Evolutionary conservation across 1,140 invertebrate species (phyloP).

Genomic region (Hyposmocoma kahamanoa): DNA sequence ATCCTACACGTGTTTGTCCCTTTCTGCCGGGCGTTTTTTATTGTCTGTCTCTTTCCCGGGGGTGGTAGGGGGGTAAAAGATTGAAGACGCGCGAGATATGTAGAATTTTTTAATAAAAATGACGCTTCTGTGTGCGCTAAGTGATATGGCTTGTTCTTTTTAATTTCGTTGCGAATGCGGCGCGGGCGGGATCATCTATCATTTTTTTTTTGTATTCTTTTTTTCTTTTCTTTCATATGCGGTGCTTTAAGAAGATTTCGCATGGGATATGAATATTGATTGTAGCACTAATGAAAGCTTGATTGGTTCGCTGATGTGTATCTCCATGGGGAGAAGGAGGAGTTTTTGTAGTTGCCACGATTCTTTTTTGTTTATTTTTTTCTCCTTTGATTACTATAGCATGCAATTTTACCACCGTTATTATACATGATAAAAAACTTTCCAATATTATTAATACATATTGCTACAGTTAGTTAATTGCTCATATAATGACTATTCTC

Average conservation of each 20-base stretch:
- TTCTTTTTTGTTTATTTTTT: no score
- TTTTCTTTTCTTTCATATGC: slow-evolving; percentile 20
- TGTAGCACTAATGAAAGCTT: slow-evolving; percentile 64
- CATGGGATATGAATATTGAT: slow-evolving; percentile 72
- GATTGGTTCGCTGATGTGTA: slow-evolving; percentile 63
- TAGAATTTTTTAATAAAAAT: slow-evolving; percentile 72
- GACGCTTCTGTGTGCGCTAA: slow-evolving; percentile 66
- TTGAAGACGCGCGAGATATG: slow-evolving; percentile 65
- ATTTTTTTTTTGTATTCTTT: slow-evolving; percentile 39
- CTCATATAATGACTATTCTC: no score
- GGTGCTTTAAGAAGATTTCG: slow-evolving; percentile 55
- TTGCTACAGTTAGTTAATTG: no score
- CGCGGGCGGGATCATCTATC: slow-evolving; percentile 58
- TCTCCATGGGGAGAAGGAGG: no score
- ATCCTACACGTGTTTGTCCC: slow-evolving; percentile 43
- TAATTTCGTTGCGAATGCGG: slow-evolving; percentile 64
- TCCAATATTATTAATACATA: no score
- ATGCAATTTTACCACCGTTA: no score
- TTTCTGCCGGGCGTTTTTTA: slow-evolving; percentile 53
- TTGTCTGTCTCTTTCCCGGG: slow-evolving; percentile 41
- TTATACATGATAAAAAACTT: no score
- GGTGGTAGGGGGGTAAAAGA: no score
- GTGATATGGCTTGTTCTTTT: slow-evolving; percentile 72
- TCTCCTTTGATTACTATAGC: no score
- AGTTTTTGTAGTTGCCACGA: no score